Evolutionary conservation across 2,888 invertebrate genomes (phyloP), one percentile per base, ranked within the genome.

Genomic region (Hypselothyrea guttata): DNA sequence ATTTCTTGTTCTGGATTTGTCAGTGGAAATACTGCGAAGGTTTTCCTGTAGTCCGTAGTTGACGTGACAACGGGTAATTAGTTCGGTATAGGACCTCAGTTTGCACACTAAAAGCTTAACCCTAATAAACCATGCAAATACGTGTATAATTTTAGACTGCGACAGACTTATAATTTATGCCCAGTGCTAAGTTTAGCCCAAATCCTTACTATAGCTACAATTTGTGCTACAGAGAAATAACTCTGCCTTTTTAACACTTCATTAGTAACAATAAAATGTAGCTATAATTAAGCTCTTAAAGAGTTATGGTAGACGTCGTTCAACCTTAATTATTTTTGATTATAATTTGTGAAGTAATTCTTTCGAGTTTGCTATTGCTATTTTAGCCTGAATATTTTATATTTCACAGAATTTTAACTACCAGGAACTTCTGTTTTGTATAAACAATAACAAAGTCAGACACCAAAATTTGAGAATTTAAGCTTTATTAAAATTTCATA

Each of bases 241-340:
- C 54, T 47, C 56, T 59, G 51, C 15, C 56, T 53, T 37, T 65
- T 58, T 45, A 66, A 42, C 73, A 65, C 59, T 70, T 60, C 45
- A 63, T 58, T 55, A 59, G 40, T 30, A 13, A 22, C 33, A 11
- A 27, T 15, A 5, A 16, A 35, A 4, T 46, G 30, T 27, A 45
- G 2, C 15, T 35, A 4, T 47, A 51, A 60, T 49, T 37, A 31
- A 27, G 11, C 0, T 22, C 3, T 22, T 22, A 22, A 22, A 22
- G 5, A 22, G 2, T 22, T 22, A 22, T 22, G n/a, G n/a, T n/a
- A n/a, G n/a, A 22, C 5, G 22, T 22, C 3, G 2, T 22, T 22
- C 3, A 5, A 22, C 2, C 5, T 22, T 22, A 22, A 22, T 22
- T 22, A 4, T 22, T 22, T 22, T 22, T 22, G 2, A 22, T 22